Conservation (phyloP, 2,113 vertebrate genomes). For the Coregonus clupeaformis region DNA sequence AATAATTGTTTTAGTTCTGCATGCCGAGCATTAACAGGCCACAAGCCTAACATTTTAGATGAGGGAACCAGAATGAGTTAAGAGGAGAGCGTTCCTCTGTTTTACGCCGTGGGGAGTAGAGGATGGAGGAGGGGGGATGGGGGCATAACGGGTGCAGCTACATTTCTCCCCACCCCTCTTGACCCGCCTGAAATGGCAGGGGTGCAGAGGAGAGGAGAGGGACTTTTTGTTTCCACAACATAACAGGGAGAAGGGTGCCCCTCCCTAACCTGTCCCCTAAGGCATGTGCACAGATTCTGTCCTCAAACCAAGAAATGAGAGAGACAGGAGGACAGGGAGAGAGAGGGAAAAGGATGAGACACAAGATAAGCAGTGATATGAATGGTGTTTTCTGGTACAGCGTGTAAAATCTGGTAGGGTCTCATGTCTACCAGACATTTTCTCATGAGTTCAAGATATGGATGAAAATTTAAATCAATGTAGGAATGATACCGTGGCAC, state of each 20-base stretch:
- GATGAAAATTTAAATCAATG: no score
- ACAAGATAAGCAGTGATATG: not conserved
- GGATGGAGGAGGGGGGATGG: not conserved
- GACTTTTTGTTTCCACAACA: not conserved
- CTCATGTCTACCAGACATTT: no score
- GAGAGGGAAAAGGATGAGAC: not conserved
- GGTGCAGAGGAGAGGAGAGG: not conserved
- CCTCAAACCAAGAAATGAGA: not conserved
- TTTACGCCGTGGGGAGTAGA: not conserved
- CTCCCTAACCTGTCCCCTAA: slow-evolving; percentile 1
- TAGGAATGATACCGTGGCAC: no score
- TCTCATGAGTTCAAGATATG: no score
- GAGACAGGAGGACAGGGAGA: not conserved
- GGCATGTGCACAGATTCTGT: not conserved
- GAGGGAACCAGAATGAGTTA: slow-evolving; percentile 17
- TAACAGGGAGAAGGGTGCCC: not conserved
- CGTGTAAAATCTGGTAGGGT: not conserved
- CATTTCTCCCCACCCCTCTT: not conserved
- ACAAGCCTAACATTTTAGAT: slow-evolving; percentile 19
- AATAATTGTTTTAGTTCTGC: slow-evolving; percentile 22
- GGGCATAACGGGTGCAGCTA: not conserved
- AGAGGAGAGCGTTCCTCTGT: not conserved
- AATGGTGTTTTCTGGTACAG: not conserved
- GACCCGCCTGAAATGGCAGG: not conserved
- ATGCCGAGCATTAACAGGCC: slow-evolving; percentile 27